These are phyloP conservation scores for Drosophila erecta DNA, from an alignment of 1,140 invertebrate species.

Conservation along the genomic window DNA sequence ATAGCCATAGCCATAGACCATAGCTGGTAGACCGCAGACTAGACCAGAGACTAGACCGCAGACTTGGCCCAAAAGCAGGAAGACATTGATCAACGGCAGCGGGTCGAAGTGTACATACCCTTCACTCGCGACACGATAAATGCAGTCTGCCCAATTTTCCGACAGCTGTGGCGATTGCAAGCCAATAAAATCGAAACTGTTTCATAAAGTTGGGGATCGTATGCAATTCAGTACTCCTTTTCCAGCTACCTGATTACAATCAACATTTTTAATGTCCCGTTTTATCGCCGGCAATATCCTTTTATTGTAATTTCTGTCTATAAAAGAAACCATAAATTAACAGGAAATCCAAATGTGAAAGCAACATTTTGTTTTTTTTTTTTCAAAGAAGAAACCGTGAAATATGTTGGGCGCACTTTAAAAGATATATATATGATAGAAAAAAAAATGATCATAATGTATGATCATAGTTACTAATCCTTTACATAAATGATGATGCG, in stretches of 20 bases:
- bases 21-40: slow-evolving; percentile 17
- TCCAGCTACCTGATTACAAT: not conserved
- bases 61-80: slow-evolving; percentile 25
- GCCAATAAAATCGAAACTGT: slow-evolving; percentile 2
- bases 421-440: no score
- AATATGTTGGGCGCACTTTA: no score
- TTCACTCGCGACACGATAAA: slow-evolving; percentile 15
- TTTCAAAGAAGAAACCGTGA: no score
- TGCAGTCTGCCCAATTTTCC: slow-evolving; percentile 4
- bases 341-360: not conserved
- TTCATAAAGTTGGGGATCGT: not conserved
- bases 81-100: slow-evolving; percentile 23
- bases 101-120: slow-evolving; percentile 47
- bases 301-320: not conserved
- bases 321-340: not conserved
- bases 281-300: slow-evolving; percentile 2
- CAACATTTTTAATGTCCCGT: not conserved
- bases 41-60: slow-evolving; percentile 30
- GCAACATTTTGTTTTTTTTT: not conserved
- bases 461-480: no score
- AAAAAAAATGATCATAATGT: no score
- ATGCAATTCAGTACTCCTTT: not conserved
- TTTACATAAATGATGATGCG: no score
- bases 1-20: slow-evolving; percentile 3
- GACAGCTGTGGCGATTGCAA: slow-evolving; percentile 6